phyloP scores from a whole-genome alignment of 2,888 invertebrate genomes.

The Neuroscelio doddi region DNA sequence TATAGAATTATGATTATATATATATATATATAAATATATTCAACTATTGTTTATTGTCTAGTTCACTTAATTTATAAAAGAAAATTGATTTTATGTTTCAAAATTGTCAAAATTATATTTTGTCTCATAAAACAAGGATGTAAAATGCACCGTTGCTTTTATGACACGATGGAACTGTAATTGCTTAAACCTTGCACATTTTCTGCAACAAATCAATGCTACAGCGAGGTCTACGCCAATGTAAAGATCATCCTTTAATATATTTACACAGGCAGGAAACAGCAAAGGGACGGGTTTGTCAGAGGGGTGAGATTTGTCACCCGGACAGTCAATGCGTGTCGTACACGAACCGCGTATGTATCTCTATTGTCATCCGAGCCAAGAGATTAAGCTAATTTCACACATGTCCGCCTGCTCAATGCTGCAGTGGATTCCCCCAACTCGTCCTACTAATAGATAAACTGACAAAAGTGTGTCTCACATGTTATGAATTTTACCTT shows the following conservation, averaged over 20 bases:
- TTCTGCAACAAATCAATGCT: neutral
- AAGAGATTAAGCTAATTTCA: constrained; percentile 73
- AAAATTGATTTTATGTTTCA: too few relatives aligned
- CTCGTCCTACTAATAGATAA: constrained; percentile 9
- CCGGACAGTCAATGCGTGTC: constrained; percentile 67
- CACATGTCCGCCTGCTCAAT: constrained; percentile 68
- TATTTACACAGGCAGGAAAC: constrained; percentile 69
- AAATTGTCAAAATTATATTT: too few relatives aligned
- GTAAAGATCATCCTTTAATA: constrained; percentile 71
- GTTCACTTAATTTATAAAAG: too few relatives aligned
- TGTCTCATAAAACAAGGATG: too few relatives aligned
- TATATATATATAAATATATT: too few relatives aligned
- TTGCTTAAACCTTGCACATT: too few relatives aligned
- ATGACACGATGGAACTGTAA: constrained; percentile 22
- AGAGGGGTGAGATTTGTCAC: constrained; percentile 70
- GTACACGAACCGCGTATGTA: constrained; percentile 69
- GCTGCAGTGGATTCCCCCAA: constrained; percentile 23
- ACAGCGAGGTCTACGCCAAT: constrained; percentile 55
- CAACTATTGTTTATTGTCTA: too few relatives aligned
- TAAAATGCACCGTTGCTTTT: too few relatives aligned
- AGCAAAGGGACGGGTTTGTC: constrained; percentile 53
- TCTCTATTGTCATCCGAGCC: constrained; percentile 71
- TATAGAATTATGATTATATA: too few relatives aligned
- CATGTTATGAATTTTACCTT: neutral
- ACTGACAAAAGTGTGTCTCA: constrained; percentile 3